phyloP scores from a whole-genome alignment of 2,888 invertebrate genomes.

The Pasiphila rectangulata region DNA sequence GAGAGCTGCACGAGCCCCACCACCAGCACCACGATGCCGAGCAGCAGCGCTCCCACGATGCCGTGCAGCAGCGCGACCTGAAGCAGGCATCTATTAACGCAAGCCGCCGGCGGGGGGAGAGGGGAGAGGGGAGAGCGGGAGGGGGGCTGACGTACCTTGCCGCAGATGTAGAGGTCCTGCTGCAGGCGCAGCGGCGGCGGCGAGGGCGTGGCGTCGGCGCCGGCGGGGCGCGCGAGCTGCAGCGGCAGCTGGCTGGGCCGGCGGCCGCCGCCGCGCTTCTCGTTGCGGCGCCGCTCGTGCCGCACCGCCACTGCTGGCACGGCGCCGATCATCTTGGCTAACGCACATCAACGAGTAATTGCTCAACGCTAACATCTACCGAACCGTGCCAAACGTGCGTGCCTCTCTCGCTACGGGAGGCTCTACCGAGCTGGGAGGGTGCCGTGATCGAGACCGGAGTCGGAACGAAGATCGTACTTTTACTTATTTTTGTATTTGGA shows the following conservation, averaged over 20 bases:
- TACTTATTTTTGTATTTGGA: too few species aligned
- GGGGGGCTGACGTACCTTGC: conserved; percentile 84
- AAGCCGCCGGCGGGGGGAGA: too few species aligned
- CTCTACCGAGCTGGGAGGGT: too few species aligned
- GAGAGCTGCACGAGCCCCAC: conserved; percentile 89
- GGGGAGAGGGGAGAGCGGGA: too few species aligned
- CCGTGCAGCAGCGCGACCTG: conserved; percentile 87
- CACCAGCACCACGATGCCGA: conserved; percentile 87
- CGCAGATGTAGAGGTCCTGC: conserved; percentile 86
- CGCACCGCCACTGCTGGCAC: conserved; percentile 93
- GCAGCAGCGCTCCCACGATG: conserved; percentile 86
- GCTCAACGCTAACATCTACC: not conserved
- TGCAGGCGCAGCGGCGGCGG: conserved; percentile 80
- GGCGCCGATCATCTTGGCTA: conserved; percentile 89
- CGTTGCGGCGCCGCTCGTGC: conserved; percentile 88
- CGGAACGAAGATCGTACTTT: too few species aligned
- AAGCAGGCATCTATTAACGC: conserved; percentile 7
- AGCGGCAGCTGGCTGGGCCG: conserved; percentile 85
- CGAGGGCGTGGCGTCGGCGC: conserved; percentile 84
- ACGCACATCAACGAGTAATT: conserved; percentile 30
- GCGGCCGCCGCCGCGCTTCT: conserved; percentile 82
- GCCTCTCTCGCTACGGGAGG: not conserved
- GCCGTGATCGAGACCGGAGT: too few species aligned
- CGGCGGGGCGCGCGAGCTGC: conserved; percentile 82
- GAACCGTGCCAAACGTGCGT: not conserved